These are phyloP conservation scores for Anas capensis DNA, from an alignment of 2,797 vertebrate genomes.

Conservation along the genomic window DNA sequence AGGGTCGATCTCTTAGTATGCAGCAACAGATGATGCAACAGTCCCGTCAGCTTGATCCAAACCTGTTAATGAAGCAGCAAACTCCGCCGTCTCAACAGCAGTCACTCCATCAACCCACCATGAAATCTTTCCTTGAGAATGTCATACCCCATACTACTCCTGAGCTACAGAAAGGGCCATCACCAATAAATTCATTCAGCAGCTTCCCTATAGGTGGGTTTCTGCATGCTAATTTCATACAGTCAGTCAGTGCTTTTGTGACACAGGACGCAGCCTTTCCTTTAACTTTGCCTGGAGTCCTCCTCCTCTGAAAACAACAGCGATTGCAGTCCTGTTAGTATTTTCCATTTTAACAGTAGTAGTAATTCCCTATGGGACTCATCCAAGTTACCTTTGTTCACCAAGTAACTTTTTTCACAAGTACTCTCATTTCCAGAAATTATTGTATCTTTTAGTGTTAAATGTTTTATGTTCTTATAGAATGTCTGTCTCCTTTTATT, in stretches of 20 bases:
- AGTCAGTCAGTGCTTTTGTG: neutral
- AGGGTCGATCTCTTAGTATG: slow-evolving; percentile 91
- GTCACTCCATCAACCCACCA: slow-evolving; percentile 85
- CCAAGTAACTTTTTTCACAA: neutral
- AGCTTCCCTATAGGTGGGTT: slow-evolving; percentile 95
- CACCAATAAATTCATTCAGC: slow-evolving; percentile 89
- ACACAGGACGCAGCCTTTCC: neutral
- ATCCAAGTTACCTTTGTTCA: neutral
- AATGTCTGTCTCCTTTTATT: neutral
- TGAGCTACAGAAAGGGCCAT: slow-evolving; percentile 94
- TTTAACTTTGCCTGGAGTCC: neutral
- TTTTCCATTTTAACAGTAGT: neutral
- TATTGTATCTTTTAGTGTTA: neutral
- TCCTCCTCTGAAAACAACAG: neutral
- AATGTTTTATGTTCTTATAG: neutral
- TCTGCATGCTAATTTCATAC: neutral
- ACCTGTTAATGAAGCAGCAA: slow-evolving; percentile 89
- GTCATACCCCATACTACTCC: slow-evolving; percentile 89
- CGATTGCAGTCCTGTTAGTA: neutral
- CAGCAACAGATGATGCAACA: slow-evolving; percentile 95
- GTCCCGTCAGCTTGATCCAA: slow-evolving; percentile 91
- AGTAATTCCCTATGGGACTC: neutral
- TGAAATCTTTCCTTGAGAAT: slow-evolving; percentile 92
- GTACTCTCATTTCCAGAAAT: neutral
- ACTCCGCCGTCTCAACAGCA: slow-evolving; percentile 84